Evolutionary conservation across 2,888 invertebrate genomes (phyloP).

Genomic region (Pelosia muscerda): DNA sequence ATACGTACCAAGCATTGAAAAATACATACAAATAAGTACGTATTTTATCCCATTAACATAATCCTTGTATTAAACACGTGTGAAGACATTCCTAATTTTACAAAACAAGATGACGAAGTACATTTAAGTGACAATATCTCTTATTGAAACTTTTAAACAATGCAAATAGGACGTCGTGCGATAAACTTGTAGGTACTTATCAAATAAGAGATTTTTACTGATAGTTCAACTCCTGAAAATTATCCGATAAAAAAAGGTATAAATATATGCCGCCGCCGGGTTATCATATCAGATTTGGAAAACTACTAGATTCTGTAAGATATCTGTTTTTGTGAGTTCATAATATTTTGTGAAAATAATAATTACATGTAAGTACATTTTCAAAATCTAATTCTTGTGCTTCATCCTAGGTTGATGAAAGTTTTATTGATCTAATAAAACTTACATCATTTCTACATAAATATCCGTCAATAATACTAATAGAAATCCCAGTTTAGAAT

Average conservation of each 20-base stretch:
- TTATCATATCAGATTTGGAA: slow-evolving; percentile 32
- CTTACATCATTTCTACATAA: too few relatives aligned
- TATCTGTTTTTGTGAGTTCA: slow-evolving; percentile 17
- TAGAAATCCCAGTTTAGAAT: neutral
- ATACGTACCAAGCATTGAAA: too few relatives aligned
- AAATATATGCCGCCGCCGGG: slow-evolving; percentile 41
- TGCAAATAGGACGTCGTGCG: slow-evolving; percentile 22
- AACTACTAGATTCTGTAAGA: slow-evolving; percentile 32
- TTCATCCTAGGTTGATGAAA: too few relatives aligned
- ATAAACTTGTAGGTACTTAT: slow-evolving; percentile 32
- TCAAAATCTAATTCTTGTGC: neutral
- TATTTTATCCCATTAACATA: neutral
- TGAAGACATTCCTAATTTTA: neutral
- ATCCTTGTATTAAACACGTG: neutral
- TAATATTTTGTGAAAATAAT: slow-evolving; percentile 11
- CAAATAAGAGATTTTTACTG: slow-evolving; percentile 35
- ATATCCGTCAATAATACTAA: too few relatives aligned
- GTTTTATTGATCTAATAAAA: too few relatives aligned
- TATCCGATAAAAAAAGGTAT: slow-evolving; percentile 60
- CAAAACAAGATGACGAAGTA: neutral
- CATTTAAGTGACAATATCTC: slow-evolving; percentile 18
- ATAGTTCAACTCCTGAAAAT: slow-evolving; percentile 36
- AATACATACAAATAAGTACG: neutral
- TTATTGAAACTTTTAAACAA: neutral
- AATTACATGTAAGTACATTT: neutral